Conservation (phyloP, 1,140 invertebrate species). For the Tetramorium alpestre region DNA sequence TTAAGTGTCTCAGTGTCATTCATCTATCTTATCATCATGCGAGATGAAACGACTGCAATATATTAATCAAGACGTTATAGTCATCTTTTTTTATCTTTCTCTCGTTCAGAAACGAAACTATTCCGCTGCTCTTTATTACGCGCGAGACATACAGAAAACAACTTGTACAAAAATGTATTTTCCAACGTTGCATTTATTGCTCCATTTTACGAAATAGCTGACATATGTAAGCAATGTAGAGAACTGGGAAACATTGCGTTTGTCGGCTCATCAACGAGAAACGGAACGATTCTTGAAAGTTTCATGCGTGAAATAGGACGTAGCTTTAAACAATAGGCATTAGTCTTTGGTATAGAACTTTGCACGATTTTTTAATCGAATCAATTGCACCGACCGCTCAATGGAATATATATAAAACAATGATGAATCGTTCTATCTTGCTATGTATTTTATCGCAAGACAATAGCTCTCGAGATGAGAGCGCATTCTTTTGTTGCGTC, state of each 20-base stretch:
- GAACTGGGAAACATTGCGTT: background rate
- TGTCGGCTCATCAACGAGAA: background rate
- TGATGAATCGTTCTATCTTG: background rate
- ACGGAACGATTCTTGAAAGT: background rate
- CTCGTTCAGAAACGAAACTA: background rate
- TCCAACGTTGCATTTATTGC: background rate
- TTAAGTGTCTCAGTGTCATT: background rate
- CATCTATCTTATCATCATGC: background rate
- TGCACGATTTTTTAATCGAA: background rate
- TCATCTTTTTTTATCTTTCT: background rate
- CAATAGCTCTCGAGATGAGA: background rate
- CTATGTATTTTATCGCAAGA: background rate
- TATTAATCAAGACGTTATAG: background rate
- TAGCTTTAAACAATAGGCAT: background rate
- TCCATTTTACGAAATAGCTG: background rate
- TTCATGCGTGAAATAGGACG: background rate
- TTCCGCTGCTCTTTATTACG: background rate
- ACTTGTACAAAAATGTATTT: background rate
- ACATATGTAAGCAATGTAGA: background rate
- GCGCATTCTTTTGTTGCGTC: slow-evolving; percentile 16
- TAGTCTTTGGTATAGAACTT: background rate
- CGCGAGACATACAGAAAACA: background rate
- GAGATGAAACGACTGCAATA: background rate
- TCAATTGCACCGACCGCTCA: background rate
- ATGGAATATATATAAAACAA: background rate